Evolutionary conservation across 2,797 vertebrate species (phyloP).

Genomic region (Prionace glauca): DNA sequence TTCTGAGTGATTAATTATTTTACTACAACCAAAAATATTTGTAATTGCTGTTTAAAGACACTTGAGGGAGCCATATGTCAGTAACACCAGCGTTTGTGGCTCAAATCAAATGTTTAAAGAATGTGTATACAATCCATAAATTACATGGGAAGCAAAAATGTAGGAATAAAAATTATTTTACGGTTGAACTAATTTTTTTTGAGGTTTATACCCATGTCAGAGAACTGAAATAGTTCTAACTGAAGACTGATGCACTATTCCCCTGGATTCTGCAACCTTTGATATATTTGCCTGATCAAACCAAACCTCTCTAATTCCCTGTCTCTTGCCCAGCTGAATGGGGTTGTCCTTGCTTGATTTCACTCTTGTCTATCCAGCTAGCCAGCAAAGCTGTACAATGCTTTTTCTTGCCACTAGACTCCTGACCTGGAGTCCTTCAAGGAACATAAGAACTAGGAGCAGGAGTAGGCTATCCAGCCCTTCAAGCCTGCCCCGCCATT

Average conservation of each 20-base stretch:
- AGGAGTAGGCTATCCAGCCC: too few relatives aligned
- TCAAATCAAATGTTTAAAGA: background rate
- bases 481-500: too few relatives aligned
- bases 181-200: background rate
- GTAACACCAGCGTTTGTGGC: background rate
- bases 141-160: background rate
- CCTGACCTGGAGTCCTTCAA: too few relatives aligned
- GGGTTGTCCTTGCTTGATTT: background rate
- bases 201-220: background rate
- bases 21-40: background rate
- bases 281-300: background rate
- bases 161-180: background rate
- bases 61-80: slow-evolving; percentile 6
- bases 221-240: background rate
- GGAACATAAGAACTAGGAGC: too few relatives aligned
- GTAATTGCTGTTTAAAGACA: slow-evolving; percentile 1
- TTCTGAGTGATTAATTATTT: background rate
- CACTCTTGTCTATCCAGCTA: background rate
- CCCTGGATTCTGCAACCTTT: background rate
- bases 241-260: background rate
- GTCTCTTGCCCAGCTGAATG: background rate
- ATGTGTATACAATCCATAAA: background rate
- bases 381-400: background rate
- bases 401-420: background rate
- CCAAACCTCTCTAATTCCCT: background rate